Conservation (phyloP, 1,140 invertebrate species). For the Drosophila suzukii region DNA sequence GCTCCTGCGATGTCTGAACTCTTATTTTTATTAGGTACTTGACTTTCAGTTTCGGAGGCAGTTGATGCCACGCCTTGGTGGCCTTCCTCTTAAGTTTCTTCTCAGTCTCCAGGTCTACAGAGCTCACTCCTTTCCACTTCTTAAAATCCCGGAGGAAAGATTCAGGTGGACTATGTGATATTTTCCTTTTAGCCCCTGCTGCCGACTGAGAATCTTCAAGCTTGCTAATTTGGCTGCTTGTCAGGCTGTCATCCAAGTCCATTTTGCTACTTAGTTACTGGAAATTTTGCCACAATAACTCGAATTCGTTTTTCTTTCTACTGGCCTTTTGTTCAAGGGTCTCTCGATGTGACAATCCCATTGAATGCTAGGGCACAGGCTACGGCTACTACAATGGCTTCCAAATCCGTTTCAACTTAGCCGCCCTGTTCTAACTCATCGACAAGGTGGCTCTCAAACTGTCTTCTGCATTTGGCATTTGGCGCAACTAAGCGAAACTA, state of each 20-base stretch:
- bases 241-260: background rate
- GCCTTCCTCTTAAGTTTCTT: background rate
- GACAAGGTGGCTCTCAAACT: constrained; percentile 64
- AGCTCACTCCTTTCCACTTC: background rate
- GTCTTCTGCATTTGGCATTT: constrained; percentile 66
- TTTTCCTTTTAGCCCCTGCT: background rate
- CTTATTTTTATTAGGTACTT: background rate
- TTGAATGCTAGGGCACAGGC: constrained; percentile 22
- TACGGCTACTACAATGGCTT: constrained; percentile 32
- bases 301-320: background rate
- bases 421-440: constrained; percentile 51
- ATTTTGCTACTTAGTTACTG: background rate
- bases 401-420: constrained; percentile 60
- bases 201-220: background rate
- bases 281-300: constrained; percentile 13
- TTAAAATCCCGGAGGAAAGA: background rate
- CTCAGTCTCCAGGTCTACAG: background rate
- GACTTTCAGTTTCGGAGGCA: background rate
- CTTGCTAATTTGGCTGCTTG: constrained; percentile 2
- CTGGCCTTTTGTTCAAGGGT: constrained; percentile 16
- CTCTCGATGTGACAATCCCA: constrained; percentile 6
- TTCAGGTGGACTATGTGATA: background rate
- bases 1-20: background rate
- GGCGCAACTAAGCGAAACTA: constrained; percentile 34
- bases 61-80: background rate